These are phyloP conservation scores for Vollenhovia emeryi DNA, from an alignment of 1,140 invertebrate genomes.

Conservation along the genomic window DNA sequence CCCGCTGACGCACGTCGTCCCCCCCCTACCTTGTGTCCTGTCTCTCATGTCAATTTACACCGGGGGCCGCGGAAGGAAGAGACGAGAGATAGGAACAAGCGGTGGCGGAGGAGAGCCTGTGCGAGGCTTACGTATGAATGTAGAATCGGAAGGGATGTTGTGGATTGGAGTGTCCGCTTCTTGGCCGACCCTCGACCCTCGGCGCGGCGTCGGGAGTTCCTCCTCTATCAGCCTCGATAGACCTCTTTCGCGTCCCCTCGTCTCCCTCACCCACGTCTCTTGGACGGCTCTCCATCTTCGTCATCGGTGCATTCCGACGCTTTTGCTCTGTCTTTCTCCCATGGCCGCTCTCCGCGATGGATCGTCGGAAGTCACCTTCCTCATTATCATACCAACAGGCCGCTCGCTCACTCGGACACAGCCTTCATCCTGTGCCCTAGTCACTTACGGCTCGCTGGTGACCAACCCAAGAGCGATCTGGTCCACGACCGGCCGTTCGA, in stretches of 20 bases:
- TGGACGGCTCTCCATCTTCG: conserved; percentile 46
- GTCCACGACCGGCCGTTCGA: conserved; percentile 52
- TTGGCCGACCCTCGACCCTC: conserved; percentile 80
- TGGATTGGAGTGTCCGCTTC: conserved; percentile 84
- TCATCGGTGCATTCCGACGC: conserved; percentile 53
- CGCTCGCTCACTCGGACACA: conserved; percentile 81
- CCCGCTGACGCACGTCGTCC: conserved; percentile 68
- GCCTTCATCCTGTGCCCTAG: conserved; percentile 85
- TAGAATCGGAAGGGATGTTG: conserved; percentile 71
- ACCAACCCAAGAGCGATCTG: conserved; percentile 79
- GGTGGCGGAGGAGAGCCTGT: conserved; percentile 55
- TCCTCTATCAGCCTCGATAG: conserved; percentile 57
- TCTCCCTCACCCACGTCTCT: conserved; percentile 59
- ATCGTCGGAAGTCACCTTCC: conserved; percentile 86
- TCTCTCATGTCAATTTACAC: conserved; percentile 83
- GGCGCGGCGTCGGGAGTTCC: conserved; percentile 61
- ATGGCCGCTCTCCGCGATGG: conserved; percentile 73
- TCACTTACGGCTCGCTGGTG: conserved; percentile 82
- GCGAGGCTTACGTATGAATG: conserved; percentile 65
- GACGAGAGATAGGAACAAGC: conserved; percentile 64
- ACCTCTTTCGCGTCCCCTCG: conserved; percentile 70
- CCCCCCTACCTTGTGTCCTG: conserved; percentile 60
- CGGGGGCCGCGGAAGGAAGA: conserved; percentile 81
- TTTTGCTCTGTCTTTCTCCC: conserved; percentile 68
- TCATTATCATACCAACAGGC: conserved; percentile 85